phyloP scores from a whole-genome alignment of 2,888 invertebrate genomes.

The Tetranychus truncatus region DNA sequence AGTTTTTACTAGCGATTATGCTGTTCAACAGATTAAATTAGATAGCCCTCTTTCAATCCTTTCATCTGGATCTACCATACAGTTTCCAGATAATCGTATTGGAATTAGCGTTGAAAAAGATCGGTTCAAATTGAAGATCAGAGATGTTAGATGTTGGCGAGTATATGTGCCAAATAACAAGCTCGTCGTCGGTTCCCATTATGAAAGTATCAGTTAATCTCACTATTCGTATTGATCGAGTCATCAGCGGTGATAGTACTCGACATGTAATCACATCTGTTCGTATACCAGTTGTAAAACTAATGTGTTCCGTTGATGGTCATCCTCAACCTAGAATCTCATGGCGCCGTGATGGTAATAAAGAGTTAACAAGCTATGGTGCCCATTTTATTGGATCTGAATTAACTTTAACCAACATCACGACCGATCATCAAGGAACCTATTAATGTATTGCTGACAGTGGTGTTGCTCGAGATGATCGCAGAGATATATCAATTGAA shows the following conservation, averaged over 20 bases:
- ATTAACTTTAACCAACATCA: constrained; percentile 53
- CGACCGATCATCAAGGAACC: constrained; percentile 74
- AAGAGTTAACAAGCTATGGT: constrained; percentile 50
- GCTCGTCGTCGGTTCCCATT: constrained; percentile 57
- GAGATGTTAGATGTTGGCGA: constrained; percentile 70
- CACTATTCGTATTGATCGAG: constrained; percentile 47
- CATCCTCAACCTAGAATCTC: constrained; percentile 62
- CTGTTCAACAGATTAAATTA: constrained; percentile 57
- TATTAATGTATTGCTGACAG: constrained; percentile 62
- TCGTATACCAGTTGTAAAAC: constrained; percentile 13
- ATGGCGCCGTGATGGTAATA: constrained; percentile 81
- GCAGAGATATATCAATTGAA: constrained; percentile 36
- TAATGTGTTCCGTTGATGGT: constrained; percentile 61
- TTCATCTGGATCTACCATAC: not conserved
- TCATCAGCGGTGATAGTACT: constrained; percentile 80
- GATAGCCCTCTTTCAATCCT: constrained; percentile 30
- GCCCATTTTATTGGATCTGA: constrained; percentile 38
- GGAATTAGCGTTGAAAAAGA: not conserved
- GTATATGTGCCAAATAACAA: constrained; percentile 68
- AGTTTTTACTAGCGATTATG: constrained; percentile 67
- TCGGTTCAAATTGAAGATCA: constrained; percentile 17
- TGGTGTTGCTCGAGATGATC: constrained; percentile 24
- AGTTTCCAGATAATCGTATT: constrained; percentile 9
- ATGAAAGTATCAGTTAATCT: constrained; percentile 17
- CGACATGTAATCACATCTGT: constrained; percentile 46